Conservation (phyloP, 1,140 invertebrate genomes). For the Lordiphosa mommai region DNA sequence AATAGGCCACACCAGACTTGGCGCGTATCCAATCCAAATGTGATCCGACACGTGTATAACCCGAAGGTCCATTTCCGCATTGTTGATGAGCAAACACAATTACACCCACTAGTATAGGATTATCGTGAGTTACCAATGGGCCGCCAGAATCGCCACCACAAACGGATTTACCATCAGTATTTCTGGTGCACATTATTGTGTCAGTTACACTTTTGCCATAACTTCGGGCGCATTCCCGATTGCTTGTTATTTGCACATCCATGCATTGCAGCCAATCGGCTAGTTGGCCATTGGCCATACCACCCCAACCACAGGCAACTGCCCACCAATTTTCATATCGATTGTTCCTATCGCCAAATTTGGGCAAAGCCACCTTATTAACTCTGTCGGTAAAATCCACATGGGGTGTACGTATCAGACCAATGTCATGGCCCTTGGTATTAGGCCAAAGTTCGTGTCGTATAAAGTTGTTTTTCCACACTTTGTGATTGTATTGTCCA, state of each 20-base stretch:
- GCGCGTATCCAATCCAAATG: slow-evolving; percentile 32
- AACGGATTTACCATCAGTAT: slow-evolving; percentile 21
- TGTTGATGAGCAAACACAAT: slow-evolving; percentile 8
- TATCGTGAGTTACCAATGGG: slow-evolving; percentile 32
- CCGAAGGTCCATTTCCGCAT: slow-evolving; percentile 23
- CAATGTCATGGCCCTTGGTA: slow-evolving; percentile 46
- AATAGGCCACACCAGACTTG: slow-evolving; percentile 41
- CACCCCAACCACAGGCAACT: slow-evolving; percentile 36
- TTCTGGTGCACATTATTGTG: slow-evolving; percentile 46
- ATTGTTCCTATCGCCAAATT: background rate
- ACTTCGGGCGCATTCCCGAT: slow-evolving; percentile 3
- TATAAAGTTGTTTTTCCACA: slow-evolving; percentile 45
- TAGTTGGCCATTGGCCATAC: slow-evolving; percentile 12
- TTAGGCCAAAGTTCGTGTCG: slow-evolving; percentile 36
- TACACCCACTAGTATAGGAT: slow-evolving; percentile 19
- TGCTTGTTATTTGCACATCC: slow-evolving; percentile 20
- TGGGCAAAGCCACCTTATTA: slow-evolving; percentile 20
- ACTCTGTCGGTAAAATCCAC: slow-evolving; percentile 11
- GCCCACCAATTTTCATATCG: slow-evolving; percentile 22
- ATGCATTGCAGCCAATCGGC: slow-evolving; percentile 24
- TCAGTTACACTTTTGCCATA: background rate
- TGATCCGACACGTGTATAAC: slow-evolving; percentile 30
- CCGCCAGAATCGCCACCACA: slow-evolving; percentile 81
- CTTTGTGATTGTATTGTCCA: slow-evolving; percentile 25
- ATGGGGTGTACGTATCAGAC: slow-evolving; percentile 23